phyloP scores from a whole-genome alignment of 2,797 vertebrate species.

The Neosilurus mollespiculum region DNA sequence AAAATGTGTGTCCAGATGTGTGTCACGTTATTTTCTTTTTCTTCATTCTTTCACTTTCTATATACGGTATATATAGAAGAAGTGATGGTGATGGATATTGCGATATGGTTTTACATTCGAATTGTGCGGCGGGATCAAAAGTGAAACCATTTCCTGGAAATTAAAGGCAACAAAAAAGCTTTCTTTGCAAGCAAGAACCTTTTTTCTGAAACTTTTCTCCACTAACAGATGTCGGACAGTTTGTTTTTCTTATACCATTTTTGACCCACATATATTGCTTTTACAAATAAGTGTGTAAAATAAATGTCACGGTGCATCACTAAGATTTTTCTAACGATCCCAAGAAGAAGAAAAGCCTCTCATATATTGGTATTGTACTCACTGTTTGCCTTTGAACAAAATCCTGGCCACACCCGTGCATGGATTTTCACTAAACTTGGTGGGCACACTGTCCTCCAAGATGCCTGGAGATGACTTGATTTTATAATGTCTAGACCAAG shows the following conservation, averaged over 20 bases:
- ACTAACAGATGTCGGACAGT: not conserved
- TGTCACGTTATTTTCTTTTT: not conserved
- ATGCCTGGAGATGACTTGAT: too few relatives aligned
- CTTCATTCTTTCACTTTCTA: not conserved
- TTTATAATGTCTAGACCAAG: too few relatives aligned
- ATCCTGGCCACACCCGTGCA: too few relatives aligned
- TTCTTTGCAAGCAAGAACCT: too few relatives aligned
- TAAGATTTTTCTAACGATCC: not conserved
- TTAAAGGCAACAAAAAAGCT: not conserved
- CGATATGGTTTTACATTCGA: not conserved
- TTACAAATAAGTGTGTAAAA: not conserved
- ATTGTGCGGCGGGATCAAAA: not conserved
- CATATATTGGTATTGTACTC: not conserved
- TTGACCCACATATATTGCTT: not conserved
- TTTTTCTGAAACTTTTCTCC: not conserved
- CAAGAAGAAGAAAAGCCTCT: not conserved
- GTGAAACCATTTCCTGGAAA: not conserved
- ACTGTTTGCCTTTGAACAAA: too few relatives aligned
- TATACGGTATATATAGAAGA: not conserved
- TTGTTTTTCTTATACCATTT: not conserved
- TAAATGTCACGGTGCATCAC: not conserved
- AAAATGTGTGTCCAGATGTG: conserved; percentile 42
- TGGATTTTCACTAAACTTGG: too few relatives aligned
- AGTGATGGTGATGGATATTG: not conserved
- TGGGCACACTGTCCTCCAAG: too few relatives aligned